A percentile compares a stretch with the other conserved stretches of the same genome.
phyloP scores from a whole-genome alignment of 1,140 invertebrate species.

The Drosophila suzukii region DNA sequence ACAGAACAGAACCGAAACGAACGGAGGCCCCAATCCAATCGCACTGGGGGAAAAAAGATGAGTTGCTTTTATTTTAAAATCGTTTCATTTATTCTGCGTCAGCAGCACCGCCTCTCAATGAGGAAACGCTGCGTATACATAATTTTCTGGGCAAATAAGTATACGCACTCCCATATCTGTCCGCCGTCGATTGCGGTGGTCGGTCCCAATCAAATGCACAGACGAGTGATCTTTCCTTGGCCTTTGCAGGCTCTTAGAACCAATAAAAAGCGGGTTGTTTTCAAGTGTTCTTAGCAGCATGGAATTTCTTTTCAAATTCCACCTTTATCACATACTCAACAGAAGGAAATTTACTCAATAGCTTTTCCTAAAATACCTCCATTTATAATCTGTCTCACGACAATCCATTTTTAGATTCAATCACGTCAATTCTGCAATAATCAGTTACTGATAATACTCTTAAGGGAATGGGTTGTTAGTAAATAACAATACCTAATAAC shows the following conservation, averaged over 20 bases:
- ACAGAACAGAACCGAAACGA: background rate
- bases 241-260: background rate
- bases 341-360: background rate
- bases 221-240: slow-evolving; percentile 39
- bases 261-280: slow-evolving; percentile 1
- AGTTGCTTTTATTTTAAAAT: slow-evolving; percentile 78
- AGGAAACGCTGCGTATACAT: slow-evolving; percentile 58
- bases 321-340: background rate
- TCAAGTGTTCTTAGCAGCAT: background rate
- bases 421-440: background rate
- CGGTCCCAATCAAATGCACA: slow-evolving; percentile 21
- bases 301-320: background rate
- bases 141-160: slow-evolving; percentile 39
- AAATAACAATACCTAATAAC: background rate
- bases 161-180: slow-evolving; percentile 35
- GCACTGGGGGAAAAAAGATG: slow-evolving; percentile 33
- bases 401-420: background rate
- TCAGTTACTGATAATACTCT: background rate
- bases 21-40: background rate
- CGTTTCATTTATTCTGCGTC: slow-evolving; percentile 71
- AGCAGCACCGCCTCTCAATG: slow-evolving; percentile 56
- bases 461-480: background rate
- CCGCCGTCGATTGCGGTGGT: background rate
- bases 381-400: background rate
- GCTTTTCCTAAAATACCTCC: background rate